These are phyloP conservation scores for Spondyliosoma cantharus DNA, from an alignment of 2,797 vertebrate species.

Conservation along the genomic window DNA sequence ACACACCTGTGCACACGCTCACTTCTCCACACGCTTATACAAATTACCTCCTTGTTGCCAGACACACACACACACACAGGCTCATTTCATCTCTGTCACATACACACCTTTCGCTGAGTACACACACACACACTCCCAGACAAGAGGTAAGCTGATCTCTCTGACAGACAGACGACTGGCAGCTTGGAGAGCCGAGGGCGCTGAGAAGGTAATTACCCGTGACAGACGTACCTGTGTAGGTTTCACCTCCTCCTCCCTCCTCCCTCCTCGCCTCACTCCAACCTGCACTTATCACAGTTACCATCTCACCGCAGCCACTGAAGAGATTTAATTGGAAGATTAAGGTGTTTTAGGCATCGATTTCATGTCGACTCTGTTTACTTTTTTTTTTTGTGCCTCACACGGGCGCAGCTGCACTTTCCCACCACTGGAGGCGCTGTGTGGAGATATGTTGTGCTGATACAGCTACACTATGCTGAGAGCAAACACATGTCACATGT, in stretches of 20 bases:
- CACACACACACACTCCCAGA: conserved; percentile 45
- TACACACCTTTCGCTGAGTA: conserved; percentile 18
- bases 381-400: neutral
- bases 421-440: conserved; percentile 62
- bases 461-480: neutral
- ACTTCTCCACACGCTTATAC: conserved; percentile 42
- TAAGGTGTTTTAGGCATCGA: conserved; percentile 77
- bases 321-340: conserved; percentile 78
- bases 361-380: conserved; percentile 69
- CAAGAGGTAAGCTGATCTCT: conserved; percentile 87
- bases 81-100: conserved; percentile 46
- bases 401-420: neutral
- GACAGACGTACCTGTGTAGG: conserved; percentile 82
- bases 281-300: conserved; percentile 89
- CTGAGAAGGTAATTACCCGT: conserved; percentile 84
- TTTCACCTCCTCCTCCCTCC: conserved; percentile 76
- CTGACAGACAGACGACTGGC: conserved; percentile 80
- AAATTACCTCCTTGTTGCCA: conserved; percentile 65
- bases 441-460: neutral
- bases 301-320: conserved; percentile 71
- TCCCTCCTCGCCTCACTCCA: conserved; percentile 73
- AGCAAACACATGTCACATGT: neutral
- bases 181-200: conserved; percentile 71
- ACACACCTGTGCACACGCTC: conserved; percentile 66
- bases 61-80: conserved; percentile 23